Conservation (phyloP, 2,797 vertebrate genomes). For the Enteromius thamalakanensis region DNA sequence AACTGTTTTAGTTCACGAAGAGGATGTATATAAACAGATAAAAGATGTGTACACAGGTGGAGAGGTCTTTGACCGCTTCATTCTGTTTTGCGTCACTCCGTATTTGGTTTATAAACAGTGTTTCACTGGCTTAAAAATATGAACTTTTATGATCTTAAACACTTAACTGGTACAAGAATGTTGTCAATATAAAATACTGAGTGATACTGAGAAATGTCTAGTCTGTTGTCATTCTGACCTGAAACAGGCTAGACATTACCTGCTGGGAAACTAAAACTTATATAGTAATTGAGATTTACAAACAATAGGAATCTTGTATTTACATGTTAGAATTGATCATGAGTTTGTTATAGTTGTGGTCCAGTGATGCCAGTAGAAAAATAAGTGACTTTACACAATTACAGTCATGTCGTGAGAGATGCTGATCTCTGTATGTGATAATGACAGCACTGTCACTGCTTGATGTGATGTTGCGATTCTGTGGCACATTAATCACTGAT, state of each 20-base stretch:
- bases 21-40: conserved; percentile 27
- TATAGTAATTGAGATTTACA: background rate
- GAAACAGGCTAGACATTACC: background rate
- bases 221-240: background rate
- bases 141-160: background rate
- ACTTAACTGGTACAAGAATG: background rate
- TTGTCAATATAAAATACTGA: background rate
- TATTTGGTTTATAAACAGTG: conserved; percentile 8
- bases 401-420: background rate
- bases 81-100: background rate
- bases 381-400: background rate
- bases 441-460: conserved; percentile 5
- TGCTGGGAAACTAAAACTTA: background rate
- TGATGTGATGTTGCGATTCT: background rate
- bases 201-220: background rate
- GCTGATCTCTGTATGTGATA: background rate
- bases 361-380: background rate
- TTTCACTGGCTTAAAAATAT: background rate
- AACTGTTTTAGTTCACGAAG: background rate
- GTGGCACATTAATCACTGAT: background rate
- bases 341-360: background rate
- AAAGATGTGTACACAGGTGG: background rate
- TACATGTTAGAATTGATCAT: background rate
- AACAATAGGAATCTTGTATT: background rate
- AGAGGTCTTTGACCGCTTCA: background rate